Evolutionary conservation across 2,113 vertebrate species (phyloP).

Genomic region (Pomatorhinus ruficollis): DNA sequence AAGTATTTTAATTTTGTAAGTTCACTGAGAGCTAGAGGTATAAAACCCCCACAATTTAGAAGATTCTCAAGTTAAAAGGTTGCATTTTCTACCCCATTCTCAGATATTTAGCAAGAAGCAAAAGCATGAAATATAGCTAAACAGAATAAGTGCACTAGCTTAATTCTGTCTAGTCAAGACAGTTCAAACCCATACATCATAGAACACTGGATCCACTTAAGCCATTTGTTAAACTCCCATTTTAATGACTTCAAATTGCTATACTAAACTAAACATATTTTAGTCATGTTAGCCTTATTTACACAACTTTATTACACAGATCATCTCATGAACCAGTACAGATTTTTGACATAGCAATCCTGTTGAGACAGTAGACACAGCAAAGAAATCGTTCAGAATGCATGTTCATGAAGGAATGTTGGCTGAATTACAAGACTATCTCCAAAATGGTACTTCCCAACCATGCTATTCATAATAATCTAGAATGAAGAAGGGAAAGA

Average conservation of each 20-base stretch:
- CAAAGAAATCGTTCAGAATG: background rate
- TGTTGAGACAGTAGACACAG: background rate
- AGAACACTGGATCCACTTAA: background rate
- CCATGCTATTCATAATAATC: background rate
- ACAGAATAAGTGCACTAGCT: background rate
- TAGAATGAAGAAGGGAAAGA: background rate
- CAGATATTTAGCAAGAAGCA: background rate
- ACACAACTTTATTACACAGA: background rate
- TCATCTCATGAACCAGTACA: background rate
- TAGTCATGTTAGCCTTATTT: background rate
- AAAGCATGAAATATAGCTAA: background rate
- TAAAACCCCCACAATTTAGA: background rate
- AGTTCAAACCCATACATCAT: background rate
- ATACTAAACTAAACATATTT: background rate
- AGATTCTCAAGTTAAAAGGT: background rate
- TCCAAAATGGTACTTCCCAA: background rate
- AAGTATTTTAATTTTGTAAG: background rate
- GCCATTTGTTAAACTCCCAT: background rate
- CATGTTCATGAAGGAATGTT: background rate
- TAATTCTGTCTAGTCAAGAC: background rate
- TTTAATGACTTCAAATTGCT: background rate
- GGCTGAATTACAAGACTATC: background rate
- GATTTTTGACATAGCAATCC: background rate
- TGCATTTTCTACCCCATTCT: background rate
- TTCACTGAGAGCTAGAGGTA: background rate